Evolutionary conservation across 2,113 vertebrate genomes (phyloP), one percentile per base, ranked within the genome.

Genomic region (Varanus komodoensis): DNA sequence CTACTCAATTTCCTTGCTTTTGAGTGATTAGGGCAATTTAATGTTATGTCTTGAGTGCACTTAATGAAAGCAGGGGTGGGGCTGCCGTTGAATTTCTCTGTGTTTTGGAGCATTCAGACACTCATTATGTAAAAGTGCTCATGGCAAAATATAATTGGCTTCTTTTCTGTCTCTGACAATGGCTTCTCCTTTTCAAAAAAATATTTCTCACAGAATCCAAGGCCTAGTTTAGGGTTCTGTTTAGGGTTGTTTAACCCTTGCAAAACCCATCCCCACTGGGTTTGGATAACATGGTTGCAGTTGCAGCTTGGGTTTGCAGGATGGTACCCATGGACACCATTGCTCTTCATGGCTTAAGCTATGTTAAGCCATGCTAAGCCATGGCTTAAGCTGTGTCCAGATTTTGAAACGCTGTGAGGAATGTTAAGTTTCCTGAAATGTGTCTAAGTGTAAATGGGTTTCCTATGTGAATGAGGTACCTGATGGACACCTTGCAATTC

Each of bases 401-500:
- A 54, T 90, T 92, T 77, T 84, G 90, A 87, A 74, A 80, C 52
- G 1, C 11, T 92, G 25, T 44, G 91, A 93, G 77, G 91, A 91
- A 94, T 92, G 89, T 90, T 74, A 73, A 87, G 80, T 79, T 94
- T 69, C 89, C 64, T 87, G 88, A 88, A 90, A 82, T 89, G 50
- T 11, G 8, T n/a, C 50, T 74, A 90, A 86, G 92, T 89, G 78
- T 90, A 87, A 92, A 93, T 84, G 86, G 92, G 87, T 90, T 87
- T 2, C 38, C 69, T 44, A 67, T 90, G 69, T 90, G 94, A 95
- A 91, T 95, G 90, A 93, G 61, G 89, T 87, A n/a, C 77, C 88
- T 94, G 84, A 95, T 81, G 92, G 94, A 84, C 74, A 84, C 92
- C 81, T 91, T 92, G 86, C 93, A 87, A 92, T 93, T 91, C 93